Evolutionary conservation across 1,140 invertebrate genomes (phyloP), one percentile per base, ranked within the genome.

Genomic region (Lanistes nyassanus): DNA sequence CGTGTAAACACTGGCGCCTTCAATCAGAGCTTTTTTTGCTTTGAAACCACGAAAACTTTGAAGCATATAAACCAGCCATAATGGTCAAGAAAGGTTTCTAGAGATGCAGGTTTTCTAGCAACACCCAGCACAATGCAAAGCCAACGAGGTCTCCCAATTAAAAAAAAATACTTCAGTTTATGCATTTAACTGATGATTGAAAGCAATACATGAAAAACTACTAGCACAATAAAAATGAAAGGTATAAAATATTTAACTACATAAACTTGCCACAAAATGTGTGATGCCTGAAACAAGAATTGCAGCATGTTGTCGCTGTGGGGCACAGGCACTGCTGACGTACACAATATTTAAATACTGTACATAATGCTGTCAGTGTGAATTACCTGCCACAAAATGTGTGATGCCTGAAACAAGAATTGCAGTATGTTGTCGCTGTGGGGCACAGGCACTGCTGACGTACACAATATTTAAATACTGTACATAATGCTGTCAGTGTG

Each of bases 341-440:
- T n/a, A 60, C n/a, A 60, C n/a, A 6, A 60, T 26, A 6, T 37
- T 36, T 23, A 13, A 23, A 47, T 51, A 66, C 13, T 65, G 26
- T 36, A 1, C 29, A 47, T 51, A 34, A 53, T 39, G 7, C 51
- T 4, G 47, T 11, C 34, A 47, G n/a, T n/a, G n/a, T n/a, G 31
- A 55, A 19, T 23, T 71, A 69, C 67, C 67, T 69, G 67, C 67
- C 29, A 19, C 11, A 29, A 69, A 69, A 42, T 42, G n/a, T 19
- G 16, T 67, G 65, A 67, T 19, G 13, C 65, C 37, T 4, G 65
- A 36, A 39, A 9, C 7, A 36, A 67, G 36, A 3, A 67, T 36
- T 42, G 65, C 65, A 23, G 26, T 26, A 42, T 67, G 65, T 23
- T 67, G 65, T 26, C n/a, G 21, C 36, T 31, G 26, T 3, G 55